Evolutionary conservation across 2,113 vertebrate genomes (phyloP).

Genomic region (Procavia capensis): DNA sequence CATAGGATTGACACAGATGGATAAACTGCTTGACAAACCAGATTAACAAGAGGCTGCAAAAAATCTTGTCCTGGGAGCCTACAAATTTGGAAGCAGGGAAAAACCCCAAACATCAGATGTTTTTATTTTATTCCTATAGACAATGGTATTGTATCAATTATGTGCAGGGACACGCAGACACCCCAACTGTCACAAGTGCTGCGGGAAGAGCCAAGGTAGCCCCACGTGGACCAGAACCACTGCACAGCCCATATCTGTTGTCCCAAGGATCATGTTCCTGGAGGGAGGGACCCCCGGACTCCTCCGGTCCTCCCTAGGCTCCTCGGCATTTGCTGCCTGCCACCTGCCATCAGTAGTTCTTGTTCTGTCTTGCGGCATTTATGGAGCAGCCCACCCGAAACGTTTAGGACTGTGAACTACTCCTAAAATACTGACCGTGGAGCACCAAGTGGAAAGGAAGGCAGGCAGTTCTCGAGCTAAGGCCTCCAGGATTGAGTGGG

Average conservation of each 20-base stretch:
- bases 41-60: constrained; percentile 53
- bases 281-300: neutral
- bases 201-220: constrained; percentile 60
- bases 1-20: constrained; percentile 98
- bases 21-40: constrained; percentile 80
- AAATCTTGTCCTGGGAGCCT: constrained; percentile 66
- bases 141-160: constrained; percentile 69
- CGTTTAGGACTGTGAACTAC: neutral
- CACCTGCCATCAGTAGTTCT: accelerated
- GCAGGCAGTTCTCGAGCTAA: accelerated
- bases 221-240: constrained; percentile 20
- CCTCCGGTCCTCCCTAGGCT: accelerated
- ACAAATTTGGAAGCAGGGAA: constrained; percentile 69
- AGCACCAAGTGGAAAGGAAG: neutral
- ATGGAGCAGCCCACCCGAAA: neutral
- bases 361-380: neutral
- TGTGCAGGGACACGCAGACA: constrained; percentile 75
- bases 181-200: constrained; percentile 55
- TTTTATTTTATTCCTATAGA: constrained; percentile 80
- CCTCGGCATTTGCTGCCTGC: neutral
- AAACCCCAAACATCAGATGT: constrained; percentile 76
- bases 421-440: neutral
- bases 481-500: neutral
- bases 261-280: constrained; percentile 56
- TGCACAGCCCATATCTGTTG: constrained; percentile 5